Evolutionary conservation across 2,888 invertebrate genomes (phyloP), one percentile per base, ranked within the genome.

Genomic region (Adineta ricciae): DNA sequence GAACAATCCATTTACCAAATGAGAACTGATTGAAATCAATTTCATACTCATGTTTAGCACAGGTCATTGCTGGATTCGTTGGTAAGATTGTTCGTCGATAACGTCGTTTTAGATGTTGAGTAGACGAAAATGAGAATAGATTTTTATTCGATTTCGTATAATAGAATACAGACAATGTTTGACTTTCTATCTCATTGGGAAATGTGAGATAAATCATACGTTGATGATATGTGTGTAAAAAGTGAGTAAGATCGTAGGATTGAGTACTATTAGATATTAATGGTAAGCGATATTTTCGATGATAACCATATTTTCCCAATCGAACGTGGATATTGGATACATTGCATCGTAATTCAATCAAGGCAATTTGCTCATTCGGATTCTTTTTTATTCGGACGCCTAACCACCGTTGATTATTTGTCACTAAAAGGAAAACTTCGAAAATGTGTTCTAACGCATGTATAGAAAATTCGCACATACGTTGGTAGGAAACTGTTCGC

Each of bases 1-100:
- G 88, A 41, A 90, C 87, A 73, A 90, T 89, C 89, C 89, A 89
- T 84, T 88, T 87, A 8, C 88, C 89, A 89, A 89, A 90, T 9
- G 89, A 89, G n/a, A 90, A 88, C 19, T 87, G 86, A 86, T 88
- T 88, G 86, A 90, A 90, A 87, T 89, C 89, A 8, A 90, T 88
- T 49, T 87, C 86, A 83, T 89, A 88, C 54, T 89, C 88, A 83
- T 88, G 87, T 56, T 87, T 82, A 82, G 87, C 86, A 83, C 86
- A 86, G n/a, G 56, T 56, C 14, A n/a, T 9, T n/a, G n/a, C 27
- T 24, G 56, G 56, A 56, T 56, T 56, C 2, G 9, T 56, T 27
- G 56, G n/a, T 56, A 56, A 56, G n/a, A 56, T 56, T 56, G 56
- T 56, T 56, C 56, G 56, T n/a, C 56, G 56, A 56, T n/a, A 56